Conservation (phyloP, 1,140 invertebrate genomes). For the Aphidius ervi region DNA sequence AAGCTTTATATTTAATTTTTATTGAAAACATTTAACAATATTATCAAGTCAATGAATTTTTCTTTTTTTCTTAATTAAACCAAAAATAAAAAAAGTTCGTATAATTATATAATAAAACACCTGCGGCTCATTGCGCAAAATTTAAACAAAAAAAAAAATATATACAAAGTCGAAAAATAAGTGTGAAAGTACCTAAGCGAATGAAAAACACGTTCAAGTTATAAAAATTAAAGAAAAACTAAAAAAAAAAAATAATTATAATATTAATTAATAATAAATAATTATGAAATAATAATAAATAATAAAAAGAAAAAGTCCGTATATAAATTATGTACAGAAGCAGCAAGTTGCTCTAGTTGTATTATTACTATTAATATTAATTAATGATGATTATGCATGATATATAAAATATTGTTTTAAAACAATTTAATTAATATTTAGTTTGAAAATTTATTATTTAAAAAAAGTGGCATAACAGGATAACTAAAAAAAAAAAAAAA, state of each 20-base stretch:
- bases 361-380: constrained; percentile 31
- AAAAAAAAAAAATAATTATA: constrained; percentile 12
- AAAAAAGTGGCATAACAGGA: neutral
- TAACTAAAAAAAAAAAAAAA: neutral
- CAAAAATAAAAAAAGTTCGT: too few species aligned
- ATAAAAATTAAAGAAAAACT: neutral
- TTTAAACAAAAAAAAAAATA: too few species aligned
- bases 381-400: constrained; percentile 30
- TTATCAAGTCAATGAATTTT: too few species aligned
- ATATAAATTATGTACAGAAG: constrained; percentile 28
- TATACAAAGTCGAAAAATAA: too few species aligned
- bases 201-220: too few species aligned
- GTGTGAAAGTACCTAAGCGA: too few species aligned
- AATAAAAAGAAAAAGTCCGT: constrained; percentile 15
- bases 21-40: too few species aligned
- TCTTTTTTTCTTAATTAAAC: too few species aligned
- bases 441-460: too few species aligned
- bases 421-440: constrained; percentile 19
- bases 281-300: constrained; percentile 13
- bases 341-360: constrained; percentile 29
- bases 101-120: too few species aligned
- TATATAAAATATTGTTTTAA: constrained; percentile 25
- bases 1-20: too few species aligned
- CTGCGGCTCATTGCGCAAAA: too few species aligned
- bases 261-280: constrained; percentile 19